phyloP scores from a whole-genome alignment of 2,797 vertebrate species.

The Toxotes lorentzi region DNA sequence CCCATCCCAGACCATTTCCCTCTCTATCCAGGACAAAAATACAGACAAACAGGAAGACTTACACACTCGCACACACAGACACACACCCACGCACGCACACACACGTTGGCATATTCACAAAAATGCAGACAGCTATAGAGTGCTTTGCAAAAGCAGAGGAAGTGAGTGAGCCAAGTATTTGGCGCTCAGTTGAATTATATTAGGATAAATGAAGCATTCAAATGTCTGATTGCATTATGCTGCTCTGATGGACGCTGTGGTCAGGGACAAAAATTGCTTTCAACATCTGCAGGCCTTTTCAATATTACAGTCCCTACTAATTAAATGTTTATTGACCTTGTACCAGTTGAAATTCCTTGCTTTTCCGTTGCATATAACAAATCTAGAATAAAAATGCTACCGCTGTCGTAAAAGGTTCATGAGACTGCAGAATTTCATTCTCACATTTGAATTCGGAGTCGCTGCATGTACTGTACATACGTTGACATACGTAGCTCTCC shows the following conservation, averaged over 20 bases:
- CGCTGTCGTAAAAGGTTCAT: not conserved
- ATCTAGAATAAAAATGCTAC: not conserved
- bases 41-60: conserved; percentile 47
- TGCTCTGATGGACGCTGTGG: not conserved
- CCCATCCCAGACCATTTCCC: conserved; percentile 38
- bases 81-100: not conserved
- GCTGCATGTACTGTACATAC: not conserved
- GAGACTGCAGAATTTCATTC: not conserved
- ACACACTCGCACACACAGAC: conserved; percentile 2
- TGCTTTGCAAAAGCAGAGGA: conserved; percentile 42
- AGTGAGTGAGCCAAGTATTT: conserved; percentile 40
- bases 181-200: conserved; percentile 36
- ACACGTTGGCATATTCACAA: not conserved
- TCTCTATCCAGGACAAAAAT: conserved; percentile 30
- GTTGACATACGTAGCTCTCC: not conserved
- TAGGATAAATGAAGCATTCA: conserved; percentile 44
- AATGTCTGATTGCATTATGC: conserved; percentile 53
- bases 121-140: conserved; percentile 36
- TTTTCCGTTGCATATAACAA: not conserved
- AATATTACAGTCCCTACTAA: conserved; percentile 1
- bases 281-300: conserved; percentile 17
- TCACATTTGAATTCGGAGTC: not conserved
- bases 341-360: not conserved
- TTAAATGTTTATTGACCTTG: conserved; percentile 2
- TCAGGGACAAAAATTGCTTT: conserved; percentile 17